These are phyloP conservation scores for Meriones unguiculatus DNA, from an alignment of 2,113 vertebrate genomes.

Conservation along the genomic window DNA sequence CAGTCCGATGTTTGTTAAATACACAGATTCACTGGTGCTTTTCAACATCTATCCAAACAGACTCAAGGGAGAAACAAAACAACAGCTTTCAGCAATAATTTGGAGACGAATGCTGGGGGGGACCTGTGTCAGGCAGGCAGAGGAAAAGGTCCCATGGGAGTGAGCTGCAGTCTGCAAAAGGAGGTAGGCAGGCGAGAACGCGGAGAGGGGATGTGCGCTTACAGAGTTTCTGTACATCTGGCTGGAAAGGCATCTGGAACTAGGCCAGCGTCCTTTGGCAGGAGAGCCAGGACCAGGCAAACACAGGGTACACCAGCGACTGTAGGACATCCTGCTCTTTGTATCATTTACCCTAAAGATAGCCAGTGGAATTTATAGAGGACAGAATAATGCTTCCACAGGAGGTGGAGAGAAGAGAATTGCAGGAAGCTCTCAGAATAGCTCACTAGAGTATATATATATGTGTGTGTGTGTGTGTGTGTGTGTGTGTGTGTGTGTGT, in stretches of 20 bases:
- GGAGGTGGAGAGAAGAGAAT: background rate
- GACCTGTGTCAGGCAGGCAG: background rate
- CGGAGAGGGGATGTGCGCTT: background rate
- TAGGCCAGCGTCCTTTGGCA: background rate
- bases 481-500: background rate
- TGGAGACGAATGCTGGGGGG: background rate
- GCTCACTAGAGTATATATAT: background rate
- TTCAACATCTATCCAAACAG: background rate
- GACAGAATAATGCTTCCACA: background rate
- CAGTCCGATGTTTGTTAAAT: background rate
- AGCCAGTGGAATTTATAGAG: background rate
- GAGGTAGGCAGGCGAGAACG: background rate
- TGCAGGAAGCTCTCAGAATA: background rate
- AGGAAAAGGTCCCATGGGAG: background rate
- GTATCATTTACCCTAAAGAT: background rate
- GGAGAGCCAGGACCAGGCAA: background rate
- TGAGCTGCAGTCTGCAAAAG: background rate
- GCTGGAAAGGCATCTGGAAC: background rate
- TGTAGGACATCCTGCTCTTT: background rate
- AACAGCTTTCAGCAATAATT: background rate
- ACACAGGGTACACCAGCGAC: background rate
- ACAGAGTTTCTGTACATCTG: background rate
- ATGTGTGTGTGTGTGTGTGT: too few species aligned
- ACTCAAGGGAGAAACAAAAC: background rate
- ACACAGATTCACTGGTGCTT: background rate